These are phyloP conservation scores for Perca fluviatilis DNA, from an alignment of 2,113 vertebrate species.

Conservation along the genomic window DNA sequence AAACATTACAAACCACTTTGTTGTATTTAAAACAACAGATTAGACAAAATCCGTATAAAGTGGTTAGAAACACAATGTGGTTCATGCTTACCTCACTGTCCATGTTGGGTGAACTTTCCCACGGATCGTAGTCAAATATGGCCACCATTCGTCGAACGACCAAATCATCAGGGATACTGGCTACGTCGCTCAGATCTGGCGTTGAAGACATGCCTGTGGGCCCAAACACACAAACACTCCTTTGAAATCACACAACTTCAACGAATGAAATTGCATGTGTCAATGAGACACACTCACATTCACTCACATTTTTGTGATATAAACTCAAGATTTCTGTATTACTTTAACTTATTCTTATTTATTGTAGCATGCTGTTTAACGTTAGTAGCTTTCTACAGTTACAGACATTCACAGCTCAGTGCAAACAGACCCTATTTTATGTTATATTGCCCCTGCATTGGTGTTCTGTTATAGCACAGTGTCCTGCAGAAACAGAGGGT, in stretches of 20 bases:
- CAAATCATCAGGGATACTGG: conserved; percentile 72
- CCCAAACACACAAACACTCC: not conserved
- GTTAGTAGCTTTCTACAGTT: not conserved
- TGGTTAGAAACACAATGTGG: not conserved
- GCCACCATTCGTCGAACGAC: conserved; percentile 90
- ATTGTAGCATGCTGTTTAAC: not conserved
- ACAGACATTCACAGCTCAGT: not conserved
- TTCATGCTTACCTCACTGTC: conserved; percentile 88
- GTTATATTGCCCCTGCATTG: not conserved
- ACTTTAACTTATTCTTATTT: conserved; percentile 8
- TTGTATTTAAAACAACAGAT: not conserved
- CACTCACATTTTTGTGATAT: not conserved
- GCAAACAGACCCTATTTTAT: not conserved
- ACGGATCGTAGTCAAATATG: conserved; percentile 94
- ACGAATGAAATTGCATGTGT: not conserved
- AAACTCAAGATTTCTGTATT: not conserved
- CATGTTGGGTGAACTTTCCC: conserved; percentile 93
- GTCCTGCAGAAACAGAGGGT: conserved; percentile 1
- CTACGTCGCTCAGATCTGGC: conserved; percentile 59
- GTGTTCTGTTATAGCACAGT: not conserved
- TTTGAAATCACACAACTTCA: not conserved
- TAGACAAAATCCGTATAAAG: not conserved
- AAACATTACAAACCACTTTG: not conserved
- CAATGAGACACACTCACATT: not conserved
- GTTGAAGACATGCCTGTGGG: conserved; percentile 54